Base-by-base conservation (phyloP, 35 echinoderm and acorn worm species). In the Diadema setosum region DNA sequence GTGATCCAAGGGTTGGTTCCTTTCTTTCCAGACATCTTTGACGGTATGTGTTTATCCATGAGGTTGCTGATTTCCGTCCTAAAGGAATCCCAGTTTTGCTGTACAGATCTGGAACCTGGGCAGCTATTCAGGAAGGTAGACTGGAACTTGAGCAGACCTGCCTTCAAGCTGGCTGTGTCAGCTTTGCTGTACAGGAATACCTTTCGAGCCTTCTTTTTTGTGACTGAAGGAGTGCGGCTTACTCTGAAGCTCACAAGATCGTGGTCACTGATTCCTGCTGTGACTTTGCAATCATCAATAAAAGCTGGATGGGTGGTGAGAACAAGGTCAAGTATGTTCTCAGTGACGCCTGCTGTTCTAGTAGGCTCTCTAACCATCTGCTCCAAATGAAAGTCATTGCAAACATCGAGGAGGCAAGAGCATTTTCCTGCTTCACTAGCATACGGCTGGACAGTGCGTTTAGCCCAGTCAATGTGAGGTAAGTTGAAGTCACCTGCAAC, bases 41-140 rank as follows among this genome's bases (percentile, higher is more conserved):
- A 84, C 17, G 88, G 88, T 11, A 90, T 55, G 39, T 84, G 81
- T 12, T 67, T 69, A 8, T 84, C 81, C 81, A 90, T 90, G 21
- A 90, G 78, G 16, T 83, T 21, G 21, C 17, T 43, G 39, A 90
- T 50, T 31, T 82, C 45, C 3, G 55, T 23, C 75, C 16, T 75
- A 46, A 90, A 90, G 55, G 61, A 43, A 46, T 91, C 44, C 88
- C 88, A 83, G 88, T 90, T 90, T 31, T 83, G 3, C 20, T 52
- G 85, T 3, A 87, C 85, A 26, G 63, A 21, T 27, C 63, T 14
- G 18, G 86, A 81, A 20, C 3, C 36, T 41, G 86, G 86, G 55
- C 67, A 46, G 34, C 64, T 89, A 42, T 20, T 41, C 6, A 81
- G 35, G 39, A 89, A 89, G 26, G 55, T 3, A 58, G 55, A 58